Evolutionary conservation across 2,113 vertebrate genomes (phyloP).

Genomic region (Channa maculata): DNA sequence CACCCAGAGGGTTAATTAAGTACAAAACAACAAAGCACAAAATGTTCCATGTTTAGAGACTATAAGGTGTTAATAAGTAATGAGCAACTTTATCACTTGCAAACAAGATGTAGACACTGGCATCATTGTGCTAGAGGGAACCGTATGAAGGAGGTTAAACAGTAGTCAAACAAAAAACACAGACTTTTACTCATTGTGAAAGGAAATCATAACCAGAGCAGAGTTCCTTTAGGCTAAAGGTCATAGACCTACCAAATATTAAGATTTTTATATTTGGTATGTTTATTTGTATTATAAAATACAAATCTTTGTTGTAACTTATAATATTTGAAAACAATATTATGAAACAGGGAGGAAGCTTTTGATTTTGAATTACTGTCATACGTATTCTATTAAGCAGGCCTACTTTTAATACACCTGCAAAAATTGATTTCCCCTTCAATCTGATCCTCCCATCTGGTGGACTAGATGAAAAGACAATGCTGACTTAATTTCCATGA

Average conservation of each 20-base stretch:
- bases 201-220: too few relatives aligned
- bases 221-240: background rate
- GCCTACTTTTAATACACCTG: constrained; percentile 43
- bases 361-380: constrained; percentile 35
- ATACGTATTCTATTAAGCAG: constrained; percentile 48
- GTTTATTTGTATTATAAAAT: too few relatives aligned
- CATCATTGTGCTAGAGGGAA: too few relatives aligned
- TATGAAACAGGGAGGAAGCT: background rate
- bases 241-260: background rate
- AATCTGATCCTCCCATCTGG: constrained; percentile 66
- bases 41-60: too few relatives aligned
- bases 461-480: constrained; percentile 60
- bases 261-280: constrained; percentile 4
- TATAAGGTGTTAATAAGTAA: background rate
- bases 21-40: too few relatives aligned
- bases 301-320: constrained; percentile 10
- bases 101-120: background rate
- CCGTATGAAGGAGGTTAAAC: too few relatives aligned
- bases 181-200: too few relatives aligned
- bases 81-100: background rate
- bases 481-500: constrained; percentile 66
- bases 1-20: too few relatives aligned
- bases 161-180: too few relatives aligned
- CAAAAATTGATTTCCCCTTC: constrained; percentile 62
- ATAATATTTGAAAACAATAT: constrained; percentile 11